Conservation (phyloP, 64 coral and sea anemone species). For the Exaiptasia diaphana region DNA sequence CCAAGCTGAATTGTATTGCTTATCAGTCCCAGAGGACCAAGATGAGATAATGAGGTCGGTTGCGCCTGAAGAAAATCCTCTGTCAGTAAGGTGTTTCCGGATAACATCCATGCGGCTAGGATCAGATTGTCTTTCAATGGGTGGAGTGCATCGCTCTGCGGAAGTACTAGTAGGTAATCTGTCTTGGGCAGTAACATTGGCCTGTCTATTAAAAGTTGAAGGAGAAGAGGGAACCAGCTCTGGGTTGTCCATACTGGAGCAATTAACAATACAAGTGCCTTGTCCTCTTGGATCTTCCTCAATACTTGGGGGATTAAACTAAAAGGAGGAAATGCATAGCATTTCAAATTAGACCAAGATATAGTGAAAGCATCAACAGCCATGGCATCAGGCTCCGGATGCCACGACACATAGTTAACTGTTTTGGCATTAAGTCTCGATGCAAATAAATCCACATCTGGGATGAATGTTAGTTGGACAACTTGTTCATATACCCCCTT, state of each 20-base stretch:
- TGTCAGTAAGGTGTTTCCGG: slow-evolving; percentile 32
- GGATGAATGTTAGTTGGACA: neutral
- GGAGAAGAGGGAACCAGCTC: slow-evolving; percentile 46
- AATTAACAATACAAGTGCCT: slow-evolving; percentile 33
- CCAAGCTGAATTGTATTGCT: slow-evolving; percentile 73
- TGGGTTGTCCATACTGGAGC: slow-evolving; percentile 63
- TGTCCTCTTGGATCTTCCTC: slow-evolving; percentile 30
- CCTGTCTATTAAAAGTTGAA: slow-evolving; percentile 35
- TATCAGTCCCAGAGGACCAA: slow-evolving; percentile 72
- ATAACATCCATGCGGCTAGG: slow-evolving; percentile 62
- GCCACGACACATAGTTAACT: slow-evolving; percentile 38
- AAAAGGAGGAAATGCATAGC: slow-evolving; percentile 68
- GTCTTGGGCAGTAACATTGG: slow-evolving; percentile 31
- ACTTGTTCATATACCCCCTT: slow-evolving; percentile 8
- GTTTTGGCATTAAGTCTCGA: slow-evolving; percentile 42
- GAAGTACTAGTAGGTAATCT: slow-evolving; percentile 26
- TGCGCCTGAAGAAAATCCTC: slow-evolving; percentile 61
- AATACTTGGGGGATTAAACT: slow-evolving; percentile 45
- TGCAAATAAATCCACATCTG: slow-evolving; percentile 44
- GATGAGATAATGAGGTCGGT: slow-evolving; percentile 44
- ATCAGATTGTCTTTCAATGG: neutral
- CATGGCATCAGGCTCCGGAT: slow-evolving; percentile 9
- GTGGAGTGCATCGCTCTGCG: slow-evolving; percentile 37
- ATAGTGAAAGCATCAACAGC: slow-evolving; percentile 44
- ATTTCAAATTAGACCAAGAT: slow-evolving; percentile 56